A percentile compares a stretch with the other conserved stretches of the same genome.
Evolutionary conservation across 2,888 invertebrate species (phyloP).

Genomic region (Meloe dianella): DNA sequence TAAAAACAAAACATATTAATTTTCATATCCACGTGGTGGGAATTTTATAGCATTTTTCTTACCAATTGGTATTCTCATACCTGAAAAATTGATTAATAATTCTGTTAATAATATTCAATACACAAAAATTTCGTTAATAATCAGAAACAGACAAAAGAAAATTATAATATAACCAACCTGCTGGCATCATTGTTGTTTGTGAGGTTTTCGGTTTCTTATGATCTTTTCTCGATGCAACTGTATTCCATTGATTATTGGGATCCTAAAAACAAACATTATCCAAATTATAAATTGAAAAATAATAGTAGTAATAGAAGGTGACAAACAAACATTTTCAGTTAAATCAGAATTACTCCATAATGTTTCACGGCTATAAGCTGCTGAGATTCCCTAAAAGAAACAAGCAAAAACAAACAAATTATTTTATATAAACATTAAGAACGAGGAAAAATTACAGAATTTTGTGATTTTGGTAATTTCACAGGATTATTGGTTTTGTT

Average conservation of each 20-base stretch:
- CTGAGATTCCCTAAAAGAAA: background rate
- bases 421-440: no score
- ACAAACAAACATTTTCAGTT: background rate
- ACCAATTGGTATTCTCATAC: background rate
- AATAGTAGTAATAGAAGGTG: background rate
- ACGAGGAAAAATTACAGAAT: background rate
- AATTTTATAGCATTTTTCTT: background rate
- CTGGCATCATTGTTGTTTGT: background rate
- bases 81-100: no score
- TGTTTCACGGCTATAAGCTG: background rate
- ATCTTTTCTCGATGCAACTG: background rate
- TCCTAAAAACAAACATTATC: background rate
- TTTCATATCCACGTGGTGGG: background rate
- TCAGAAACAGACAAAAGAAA: no score
- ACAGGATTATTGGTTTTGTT: background rate
- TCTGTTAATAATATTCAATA: no score
- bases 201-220: background rate
- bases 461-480: background rate
- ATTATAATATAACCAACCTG: no score
- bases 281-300: background rate
- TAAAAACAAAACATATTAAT: background rate
- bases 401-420: background rate
- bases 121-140: background rate
- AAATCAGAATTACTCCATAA: background rate
- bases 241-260: background rate